Conservation (phyloP, 2,113 vertebrate genomes). For the Castor canadensis region DNA sequence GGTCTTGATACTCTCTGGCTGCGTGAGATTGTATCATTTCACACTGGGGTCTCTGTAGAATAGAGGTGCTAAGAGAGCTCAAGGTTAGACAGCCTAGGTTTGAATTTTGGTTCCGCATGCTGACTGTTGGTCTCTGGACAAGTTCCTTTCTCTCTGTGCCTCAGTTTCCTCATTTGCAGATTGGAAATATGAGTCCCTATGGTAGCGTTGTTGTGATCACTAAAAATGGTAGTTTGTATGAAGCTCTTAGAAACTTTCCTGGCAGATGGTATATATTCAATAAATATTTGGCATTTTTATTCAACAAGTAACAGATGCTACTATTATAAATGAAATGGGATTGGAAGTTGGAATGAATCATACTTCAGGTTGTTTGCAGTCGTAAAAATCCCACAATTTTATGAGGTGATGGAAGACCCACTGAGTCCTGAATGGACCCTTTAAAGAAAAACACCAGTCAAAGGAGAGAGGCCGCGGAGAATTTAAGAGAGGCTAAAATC, state of each 20-base stretch:
- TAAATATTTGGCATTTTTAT: constrained; percentile 49
- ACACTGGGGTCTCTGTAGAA: neutral
- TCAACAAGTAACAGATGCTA: constrained; percentile 36
- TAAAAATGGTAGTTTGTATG: neutral
- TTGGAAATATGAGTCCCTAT: neutral
- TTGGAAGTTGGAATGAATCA: constrained; percentile 41
- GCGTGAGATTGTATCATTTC: neutral
- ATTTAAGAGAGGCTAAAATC: neutral
- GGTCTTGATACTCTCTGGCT: neutral
- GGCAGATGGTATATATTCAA: neutral
- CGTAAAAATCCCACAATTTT: neutral
- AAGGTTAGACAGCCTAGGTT: neutral
- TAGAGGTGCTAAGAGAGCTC: neutral
- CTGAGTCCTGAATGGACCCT: neutral
- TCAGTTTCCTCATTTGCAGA: neutral
- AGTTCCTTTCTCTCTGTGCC: neutral
- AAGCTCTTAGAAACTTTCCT: neutral
- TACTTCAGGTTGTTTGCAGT: neutral
- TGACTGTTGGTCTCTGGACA: neutral
- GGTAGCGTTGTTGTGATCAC: neutral
- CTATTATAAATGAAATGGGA: constrained; percentile 59
- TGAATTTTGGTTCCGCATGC: neutral
- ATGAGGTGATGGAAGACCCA: neutral
- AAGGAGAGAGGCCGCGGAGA: neutral
- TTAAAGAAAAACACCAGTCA: neutral